Evolutionary conservation across 2,113 vertebrate genomes (phyloP), one percentile per base, ranked within the genome.

Genomic region (Illadopsis cleaveri): DNA sequence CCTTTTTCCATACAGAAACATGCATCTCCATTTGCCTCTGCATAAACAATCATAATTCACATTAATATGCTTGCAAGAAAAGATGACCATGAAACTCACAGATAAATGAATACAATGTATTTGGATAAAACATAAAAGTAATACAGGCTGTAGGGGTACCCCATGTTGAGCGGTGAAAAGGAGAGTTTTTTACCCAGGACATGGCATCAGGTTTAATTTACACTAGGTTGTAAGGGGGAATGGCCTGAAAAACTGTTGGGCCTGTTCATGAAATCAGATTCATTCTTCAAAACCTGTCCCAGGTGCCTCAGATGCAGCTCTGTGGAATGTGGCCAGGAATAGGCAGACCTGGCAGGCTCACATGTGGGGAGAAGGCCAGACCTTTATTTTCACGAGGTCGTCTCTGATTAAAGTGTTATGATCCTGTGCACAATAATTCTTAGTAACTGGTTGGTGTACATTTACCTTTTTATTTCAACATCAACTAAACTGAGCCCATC

Each of bases 311-410:
- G 28, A 12, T 1, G 2, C 15, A 76, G 61, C 20, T 65, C 4
- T 15, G 4, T 1, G 2, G 33, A 27, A 65, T 0, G 0, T 22
- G 23, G 47, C 31, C 2, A 1, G 15, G 37, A 35, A 14, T 12
- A 53, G 27, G 10, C 40, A 69, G 57, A 60, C 10, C 8, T 27
- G 33, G 45, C 19, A 80, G 40, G 10, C 12, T 93, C 22, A 20
- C 5, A 5, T 2, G 5, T 2, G 4, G 23, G 20, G 8, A n/a
- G 8, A 78, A 57, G 12, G 7, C 6, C 5, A 50, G 3, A 6
- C 8, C 30, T 33, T 47, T 70, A 27, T 38, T 48, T 64, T 42
- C 24, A 42, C 42, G 6, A 65, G 11, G 6, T 10, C 11, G 15
- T 57, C 28, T 83, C 62, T 68, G 11, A 18, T 45, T 33, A 47